Percentiles rank a stretch among this genome's conserved stretches.
Conservation (phyloP, 1,140 invertebrate genomes). For the Drosophila ananassae region DNA sequence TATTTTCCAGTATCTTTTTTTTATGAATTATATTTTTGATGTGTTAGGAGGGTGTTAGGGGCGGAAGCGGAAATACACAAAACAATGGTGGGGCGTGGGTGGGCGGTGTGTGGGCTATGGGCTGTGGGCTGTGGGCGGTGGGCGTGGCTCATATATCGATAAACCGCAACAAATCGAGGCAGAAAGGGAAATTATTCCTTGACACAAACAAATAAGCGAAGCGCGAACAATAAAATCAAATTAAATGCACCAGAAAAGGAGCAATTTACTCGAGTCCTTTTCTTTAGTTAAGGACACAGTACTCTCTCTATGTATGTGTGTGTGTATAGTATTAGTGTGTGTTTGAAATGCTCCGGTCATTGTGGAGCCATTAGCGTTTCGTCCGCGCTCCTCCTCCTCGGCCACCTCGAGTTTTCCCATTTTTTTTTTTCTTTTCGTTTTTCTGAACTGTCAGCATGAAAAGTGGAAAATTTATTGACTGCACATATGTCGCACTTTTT, state of each 20-base stretch:
- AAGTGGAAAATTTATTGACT: slow-evolving; percentile 80
- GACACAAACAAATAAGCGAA: slow-evolving; percentile 71
- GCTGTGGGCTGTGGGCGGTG: slow-evolving; percentile 20
- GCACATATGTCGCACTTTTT: slow-evolving; percentile 77
- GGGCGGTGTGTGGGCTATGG: slow-evolving; percentile 11
- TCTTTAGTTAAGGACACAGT: background rate
- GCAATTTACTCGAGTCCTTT: slow-evolving; percentile 48
- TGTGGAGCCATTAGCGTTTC: slow-evolving; percentile 72
- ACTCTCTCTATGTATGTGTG: background rate
- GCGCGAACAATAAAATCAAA: slow-evolving; percentile 72
- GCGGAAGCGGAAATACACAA: slow-evolving; percentile 44
- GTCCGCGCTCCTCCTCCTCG: slow-evolving; percentile 8
- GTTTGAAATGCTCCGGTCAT: slow-evolving; percentile 61
- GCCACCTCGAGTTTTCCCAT: slow-evolving; percentile 23
- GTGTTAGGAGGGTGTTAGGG: slow-evolving; percentile 3
- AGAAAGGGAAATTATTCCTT: slow-evolving; percentile 42
- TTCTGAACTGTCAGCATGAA: slow-evolving; percentile 74
- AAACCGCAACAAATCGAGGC: slow-evolving; percentile 54
- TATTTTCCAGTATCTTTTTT: background rate
- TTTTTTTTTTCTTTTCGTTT: slow-evolving; percentile 28
- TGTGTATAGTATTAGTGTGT: background rate
- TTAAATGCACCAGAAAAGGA: slow-evolving; percentile 62
- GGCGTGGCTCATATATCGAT: slow-evolving; percentile 61
- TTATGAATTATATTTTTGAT: background rate
- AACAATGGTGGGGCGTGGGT: slow-evolving; percentile 19